phyloP scores from a whole-genome alignment of 2,888 invertebrate species.

The Serrognathus titanus region DNA sequence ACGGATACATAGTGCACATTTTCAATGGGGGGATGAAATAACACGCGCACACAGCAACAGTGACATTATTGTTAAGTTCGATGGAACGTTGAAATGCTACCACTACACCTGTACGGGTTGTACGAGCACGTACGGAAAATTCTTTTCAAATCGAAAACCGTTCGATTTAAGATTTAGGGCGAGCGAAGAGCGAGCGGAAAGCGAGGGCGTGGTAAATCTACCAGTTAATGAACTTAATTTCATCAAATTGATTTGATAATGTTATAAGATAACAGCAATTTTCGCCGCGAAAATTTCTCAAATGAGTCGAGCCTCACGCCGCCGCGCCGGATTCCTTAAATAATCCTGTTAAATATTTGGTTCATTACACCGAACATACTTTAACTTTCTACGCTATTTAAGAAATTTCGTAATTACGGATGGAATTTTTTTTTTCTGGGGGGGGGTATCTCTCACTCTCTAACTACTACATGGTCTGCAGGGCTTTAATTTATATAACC shows the following conservation, averaged over 20 bases:
- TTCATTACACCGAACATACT: conserved; percentile 9
- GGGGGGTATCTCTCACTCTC: no score
- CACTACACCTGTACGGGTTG: neutral
- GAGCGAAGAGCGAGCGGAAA: no score
- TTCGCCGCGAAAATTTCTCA: conserved; percentile 13
- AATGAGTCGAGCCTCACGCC: neutral
- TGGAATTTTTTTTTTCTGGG: no score
- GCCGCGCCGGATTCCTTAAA: conserved; percentile 7
- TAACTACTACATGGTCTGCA: no score
- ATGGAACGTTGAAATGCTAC: conserved; percentile 1
- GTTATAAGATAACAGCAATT: conserved; percentile 11
- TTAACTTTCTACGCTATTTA: conserved; percentile 12
- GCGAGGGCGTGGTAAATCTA: no score
- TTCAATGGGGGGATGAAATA: conserved; percentile 16
- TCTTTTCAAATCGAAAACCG: neutral
- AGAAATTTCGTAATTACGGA: conserved; percentile 3
- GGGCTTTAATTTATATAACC: no score
- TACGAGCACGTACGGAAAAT: neutral
- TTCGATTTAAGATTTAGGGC: neutral
- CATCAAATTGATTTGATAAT: conserved; percentile 12
- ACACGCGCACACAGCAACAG: conserved; percentile 2
- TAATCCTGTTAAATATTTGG: conserved; percentile 9
- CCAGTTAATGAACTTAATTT: conserved; percentile 9
- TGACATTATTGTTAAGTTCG: conserved; percentile 1
- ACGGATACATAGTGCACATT: conserved; percentile 4